phyloP scores from a whole-genome alignment of 2,113 vertebrate species.

The Cyanoliseus patagonus region DNA sequence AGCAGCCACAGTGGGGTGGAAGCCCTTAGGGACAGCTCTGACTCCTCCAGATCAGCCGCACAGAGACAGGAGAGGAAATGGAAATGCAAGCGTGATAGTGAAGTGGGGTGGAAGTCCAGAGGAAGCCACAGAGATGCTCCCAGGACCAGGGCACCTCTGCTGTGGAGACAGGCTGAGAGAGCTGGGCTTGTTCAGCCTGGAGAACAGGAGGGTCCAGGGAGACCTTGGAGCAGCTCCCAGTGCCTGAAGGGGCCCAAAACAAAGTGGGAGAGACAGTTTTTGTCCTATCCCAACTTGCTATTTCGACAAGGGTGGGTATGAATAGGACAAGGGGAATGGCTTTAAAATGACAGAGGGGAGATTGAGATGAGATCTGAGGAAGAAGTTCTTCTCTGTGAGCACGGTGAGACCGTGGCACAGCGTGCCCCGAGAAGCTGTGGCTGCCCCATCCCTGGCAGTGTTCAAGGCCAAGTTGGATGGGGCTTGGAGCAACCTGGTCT shows the following conservation, averaged over 20 bases:
- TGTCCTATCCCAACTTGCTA: neutral
- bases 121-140: neutral
- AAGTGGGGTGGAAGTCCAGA: neutral
- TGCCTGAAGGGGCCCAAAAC: neutral
- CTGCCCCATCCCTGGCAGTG: neutral
- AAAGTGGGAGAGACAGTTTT: neutral
- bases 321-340: neutral
- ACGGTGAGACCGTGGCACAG: neutral
- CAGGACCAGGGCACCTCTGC: neutral
- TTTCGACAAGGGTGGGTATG: neutral
- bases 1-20: neutral
- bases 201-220: neutral
- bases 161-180: neutral
- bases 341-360: neutral
- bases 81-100: rapidly evolving
- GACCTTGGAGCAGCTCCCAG: neutral
- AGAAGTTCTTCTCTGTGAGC: neutral
- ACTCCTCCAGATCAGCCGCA: neutral
- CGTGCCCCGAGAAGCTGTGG: neutral
- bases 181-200: neutral
- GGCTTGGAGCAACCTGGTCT: neutral
- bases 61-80: neutral
- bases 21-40: neutral
- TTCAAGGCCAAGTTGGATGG: neutral
- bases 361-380: neutral